Evolutionary conservation across 2,888 invertebrate genomes (phyloP), one percentile per base, ranked within the genome.

Genomic region (Polyommatus icarus): DNA sequence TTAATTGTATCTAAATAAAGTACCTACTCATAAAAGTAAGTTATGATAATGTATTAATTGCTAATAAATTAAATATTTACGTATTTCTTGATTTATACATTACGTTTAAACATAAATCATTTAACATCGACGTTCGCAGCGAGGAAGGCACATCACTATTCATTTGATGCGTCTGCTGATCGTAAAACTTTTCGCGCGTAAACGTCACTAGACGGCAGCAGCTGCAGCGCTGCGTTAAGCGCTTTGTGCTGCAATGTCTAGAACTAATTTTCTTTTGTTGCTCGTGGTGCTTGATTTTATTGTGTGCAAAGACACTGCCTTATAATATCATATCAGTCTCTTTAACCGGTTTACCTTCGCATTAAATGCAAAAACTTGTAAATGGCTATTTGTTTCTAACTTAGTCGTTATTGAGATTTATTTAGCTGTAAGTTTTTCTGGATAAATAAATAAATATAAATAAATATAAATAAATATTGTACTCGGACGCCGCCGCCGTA

Each of bases 121-220:
- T 67, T 67, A 29, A 32, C 67, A 32, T 84, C 84, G 84, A 84
- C 77, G 77, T 80, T 79, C 77, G 80, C 77, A 77, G 15, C 32
- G 73, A n/a, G 32, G 36, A 72, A 77, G 76, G 84, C 83, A 85
- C 91, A 85, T 84, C 91, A 88, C 91, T 92, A 84, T 84, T 84
- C 82, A 85, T 88, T 88, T 88, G 89, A 88, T 89, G 88, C 88
- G 93, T 92, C 94, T 92, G 90, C 86, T 83, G 87, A 85, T 91
- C 93, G 89, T 94, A 93, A 93, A 94, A 91, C 92, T 93, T 91
- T 92, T 91, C 89, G 93, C 92, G 92, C 93, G 92, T 93, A 92
- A 94, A 94, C 89, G 93, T 94, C 94, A 91, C 87, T 88, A 90
- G 93, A 91, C 90, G 86, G 84, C 85, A 92, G 91, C 92, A 91